Evolutionary conservation across 2,888 invertebrate species (phyloP), one percentile per base, ranked within the genome.

Genomic region (Cordilura impudica): DNA sequence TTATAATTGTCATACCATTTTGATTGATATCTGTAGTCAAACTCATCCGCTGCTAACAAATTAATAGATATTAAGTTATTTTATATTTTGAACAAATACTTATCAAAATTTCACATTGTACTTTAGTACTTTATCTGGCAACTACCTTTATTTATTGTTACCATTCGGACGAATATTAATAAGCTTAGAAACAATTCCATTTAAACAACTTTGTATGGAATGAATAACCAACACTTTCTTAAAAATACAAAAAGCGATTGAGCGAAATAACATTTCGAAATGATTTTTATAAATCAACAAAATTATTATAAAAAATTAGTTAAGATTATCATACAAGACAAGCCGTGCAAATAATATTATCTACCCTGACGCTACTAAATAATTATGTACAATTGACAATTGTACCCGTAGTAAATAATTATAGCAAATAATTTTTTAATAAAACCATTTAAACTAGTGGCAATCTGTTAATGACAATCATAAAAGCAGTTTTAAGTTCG

Each of bases 1-100:
- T 67, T 49, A 54, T 56, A 81, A 2, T 81, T 61, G 60, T 82
- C 82, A 49, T 79, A 82, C 83, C 83, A 83, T 14, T 76, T 80
- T 2, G 82, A 65, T 45, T 83, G 83, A 56, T 82, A 72, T 14
- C 47, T 66, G 29, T 83, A 82, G 16, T 82, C 81, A 19, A 82
- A 82, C 1, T 76, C 78, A 12, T 19, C 51, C 12, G 66, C 81
- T 76, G 58, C 0, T 21, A 14, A 21, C 6, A 2, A 51, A n/a
- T 51, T n/a, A n/a, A 31, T 7, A 31, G 6, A 5, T 19, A 65
- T 31, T 12, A 26, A 26, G 21, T 23, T 39, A 53, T 19, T 47
- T 6, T 23, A 21, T 51, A 14, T 31, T n/a, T n/a, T n/a, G n/a
- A n/a, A n/a, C n/a, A n/a, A n/a, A n/a, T n/a, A n/a, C n/a, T n/a